These are phyloP conservation scores for Sinocyclocheilus maitianheensis DNA, from an alignment of 2,113 vertebrate species.

Conservation along the genomic window DNA sequence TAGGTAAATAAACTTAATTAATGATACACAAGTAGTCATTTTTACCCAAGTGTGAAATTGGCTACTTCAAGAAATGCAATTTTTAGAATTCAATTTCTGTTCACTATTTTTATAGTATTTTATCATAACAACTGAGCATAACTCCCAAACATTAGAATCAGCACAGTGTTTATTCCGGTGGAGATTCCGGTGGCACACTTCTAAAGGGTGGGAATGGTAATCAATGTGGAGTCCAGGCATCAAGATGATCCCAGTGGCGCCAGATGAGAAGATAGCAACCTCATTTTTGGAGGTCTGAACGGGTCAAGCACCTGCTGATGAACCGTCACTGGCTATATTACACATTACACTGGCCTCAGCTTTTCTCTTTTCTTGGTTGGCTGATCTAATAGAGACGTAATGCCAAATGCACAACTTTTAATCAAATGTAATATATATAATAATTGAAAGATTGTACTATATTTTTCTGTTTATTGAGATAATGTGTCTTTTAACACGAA, in stretches of 20 bases:
- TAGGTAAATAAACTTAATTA: too few species aligned
- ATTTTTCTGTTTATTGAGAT: neutral
- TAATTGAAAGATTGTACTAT: neutral
- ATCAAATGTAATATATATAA: neutral
- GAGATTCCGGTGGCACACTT: neutral
- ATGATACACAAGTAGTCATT: too few species aligned
- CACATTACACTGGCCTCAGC: neutral
- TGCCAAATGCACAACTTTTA: neutral
- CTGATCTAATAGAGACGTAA: too few species aligned
- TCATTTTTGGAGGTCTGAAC: neutral
- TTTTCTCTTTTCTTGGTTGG: neutral
- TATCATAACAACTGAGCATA: neutral
- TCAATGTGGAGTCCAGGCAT: neutral
- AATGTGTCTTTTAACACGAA: neutral
- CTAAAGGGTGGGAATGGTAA: neutral
- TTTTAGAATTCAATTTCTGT: too few species aligned
- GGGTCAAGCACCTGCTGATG: neutral
- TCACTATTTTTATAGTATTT: too few species aligned
- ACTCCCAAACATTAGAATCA: constrained; percentile 10
- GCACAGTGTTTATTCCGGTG: constrained; percentile 9
- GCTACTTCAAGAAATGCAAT: neutral
- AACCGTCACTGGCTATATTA: neutral
- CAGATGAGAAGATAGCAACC: constrained; percentile 15
- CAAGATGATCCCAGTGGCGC: neutral
- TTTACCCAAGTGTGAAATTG: too few species aligned